Percentiles rank a stretch among this genome's conserved stretches.
Conservation (phyloP, 2,888 invertebrate genomes). For the Ichneumon xanthorius region DNA sequence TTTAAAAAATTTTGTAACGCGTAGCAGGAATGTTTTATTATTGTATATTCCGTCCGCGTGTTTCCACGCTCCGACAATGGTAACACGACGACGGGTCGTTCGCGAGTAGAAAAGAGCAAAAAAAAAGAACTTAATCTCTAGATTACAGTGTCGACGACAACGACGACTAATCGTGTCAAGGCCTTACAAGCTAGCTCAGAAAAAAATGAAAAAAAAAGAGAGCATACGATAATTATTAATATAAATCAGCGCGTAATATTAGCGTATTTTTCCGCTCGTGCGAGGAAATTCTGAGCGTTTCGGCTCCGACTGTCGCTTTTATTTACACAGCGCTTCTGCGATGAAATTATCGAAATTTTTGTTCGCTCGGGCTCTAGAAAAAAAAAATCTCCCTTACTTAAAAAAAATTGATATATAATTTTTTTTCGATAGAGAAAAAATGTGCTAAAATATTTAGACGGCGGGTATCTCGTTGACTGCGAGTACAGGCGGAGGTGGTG, state of each 20-base stretch:
- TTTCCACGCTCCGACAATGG: neutral
- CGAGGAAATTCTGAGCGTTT: neutral
- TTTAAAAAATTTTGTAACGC: neutral
- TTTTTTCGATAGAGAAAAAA: neutral
- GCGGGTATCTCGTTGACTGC: constrained; percentile 70
- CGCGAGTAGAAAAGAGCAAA: constrained; percentile 34
- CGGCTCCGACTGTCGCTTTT: constrained; percentile 35
- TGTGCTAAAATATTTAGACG: constrained; percentile 56
- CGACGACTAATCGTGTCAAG: constrained; percentile 38
- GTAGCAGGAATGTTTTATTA: constrained; percentile 27
- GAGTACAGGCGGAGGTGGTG: constrained; percentile 69
- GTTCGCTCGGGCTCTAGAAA: neutral
- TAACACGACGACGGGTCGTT: neutral
- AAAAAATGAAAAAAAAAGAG: neutral
- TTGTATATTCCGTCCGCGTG: neutral
- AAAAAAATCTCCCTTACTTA: neutral
- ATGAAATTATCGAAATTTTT: neutral
- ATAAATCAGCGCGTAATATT: neutral
- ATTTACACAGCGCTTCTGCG: constrained; percentile 53
- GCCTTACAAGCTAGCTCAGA: neutral
- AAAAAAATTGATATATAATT: constrained; percentile 1
- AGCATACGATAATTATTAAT: neutral
- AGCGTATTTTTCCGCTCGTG: neutral
- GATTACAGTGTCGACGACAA: constrained; percentile 28
- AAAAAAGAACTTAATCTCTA: constrained; percentile 4